Conservation (phyloP, 2,113 vertebrate genomes). For the Chionodraco myersi region DNA sequence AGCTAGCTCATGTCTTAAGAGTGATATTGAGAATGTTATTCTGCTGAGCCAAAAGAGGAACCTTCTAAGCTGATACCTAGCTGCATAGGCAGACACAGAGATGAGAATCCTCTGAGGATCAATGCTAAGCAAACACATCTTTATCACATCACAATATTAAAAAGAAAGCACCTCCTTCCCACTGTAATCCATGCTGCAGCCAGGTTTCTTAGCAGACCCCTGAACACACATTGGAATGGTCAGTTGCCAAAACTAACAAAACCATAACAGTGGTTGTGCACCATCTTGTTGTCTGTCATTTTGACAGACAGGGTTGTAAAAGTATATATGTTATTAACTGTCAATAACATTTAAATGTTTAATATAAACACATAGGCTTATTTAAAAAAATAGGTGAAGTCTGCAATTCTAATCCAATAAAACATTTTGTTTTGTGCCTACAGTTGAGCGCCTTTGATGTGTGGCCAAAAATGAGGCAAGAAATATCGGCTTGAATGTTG, state of each 20-base stretch:
- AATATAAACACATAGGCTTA: too few species aligned
- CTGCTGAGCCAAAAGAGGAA: constrained; percentile 37
- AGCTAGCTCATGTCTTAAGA: constrained; percentile 43
- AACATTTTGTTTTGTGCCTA: too few species aligned
- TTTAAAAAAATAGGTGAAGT: too few species aligned
- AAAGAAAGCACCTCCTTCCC: constrained; percentile 8
- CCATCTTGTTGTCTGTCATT: too few species aligned
- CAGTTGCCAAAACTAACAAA: constrained; percentile 10
- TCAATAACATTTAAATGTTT: too few species aligned
- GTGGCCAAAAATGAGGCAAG: too few species aligned
- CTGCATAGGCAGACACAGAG: constrained; percentile 26
- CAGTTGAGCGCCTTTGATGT: too few species aligned
- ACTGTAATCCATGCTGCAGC: neutral
- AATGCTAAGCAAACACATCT: constrained; percentile 8
- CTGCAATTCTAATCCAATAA: too few species aligned
- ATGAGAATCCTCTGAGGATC: constrained; percentile 22
- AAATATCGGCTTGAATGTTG: too few species aligned
- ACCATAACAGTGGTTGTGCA: neutral
- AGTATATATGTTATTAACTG: too few species aligned
- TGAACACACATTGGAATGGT: constrained; percentile 9
- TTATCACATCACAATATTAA: constrained; percentile 8
- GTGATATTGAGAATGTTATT: constrained; percentile 44
- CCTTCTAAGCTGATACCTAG: constrained; percentile 25
- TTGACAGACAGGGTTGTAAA: too few species aligned
- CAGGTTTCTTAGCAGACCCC: neutral